Percentiles rank a stretch among this genome's conserved stretches.
Evolutionary conservation across 2,888 invertebrate species (phyloP).

Genomic region (Melipona beecheii): DNA sequence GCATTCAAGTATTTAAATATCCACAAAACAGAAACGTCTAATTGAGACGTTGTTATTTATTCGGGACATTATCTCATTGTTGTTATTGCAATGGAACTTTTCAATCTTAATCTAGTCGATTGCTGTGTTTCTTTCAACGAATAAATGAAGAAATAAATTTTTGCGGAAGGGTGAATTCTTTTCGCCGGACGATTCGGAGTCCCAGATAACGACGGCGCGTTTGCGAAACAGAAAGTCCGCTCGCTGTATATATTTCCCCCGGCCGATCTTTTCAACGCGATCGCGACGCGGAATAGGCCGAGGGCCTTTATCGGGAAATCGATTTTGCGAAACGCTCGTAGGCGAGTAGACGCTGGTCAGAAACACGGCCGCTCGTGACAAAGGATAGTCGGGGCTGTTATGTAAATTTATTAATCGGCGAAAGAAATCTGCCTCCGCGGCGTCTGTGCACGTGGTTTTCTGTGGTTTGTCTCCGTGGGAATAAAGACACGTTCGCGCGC

Average conservation of each 20-base stretch:
- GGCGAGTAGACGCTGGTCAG: slow-evolving; percentile 36
- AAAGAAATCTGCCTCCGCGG: slow-evolving; percentile 24
- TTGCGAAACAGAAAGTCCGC: slow-evolving; percentile 36
- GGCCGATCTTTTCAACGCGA: slow-evolving; percentile 29
- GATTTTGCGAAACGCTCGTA: slow-evolving; percentile 49
- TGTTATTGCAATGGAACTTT: too few relatives aligned
- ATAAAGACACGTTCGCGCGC: too few relatives aligned
- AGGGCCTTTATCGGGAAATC: slow-evolving; percentile 48
- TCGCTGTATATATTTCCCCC: slow-evolving; percentile 23
- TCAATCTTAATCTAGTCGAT: too few relatives aligned
- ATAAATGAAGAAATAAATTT: not conserved
- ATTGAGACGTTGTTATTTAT: too few relatives aligned
- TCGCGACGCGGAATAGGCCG: slow-evolving; percentile 25
- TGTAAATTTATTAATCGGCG: slow-evolving; percentile 40
- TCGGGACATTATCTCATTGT: too few relatives aligned
- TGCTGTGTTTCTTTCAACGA: too few relatives aligned
- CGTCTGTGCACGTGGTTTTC: not conserved
- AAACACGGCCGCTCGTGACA: slow-evolving; percentile 31
- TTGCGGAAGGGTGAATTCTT: slow-evolving; percentile 8
- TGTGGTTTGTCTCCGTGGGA: not conserved
- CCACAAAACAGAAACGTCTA: too few relatives aligned
- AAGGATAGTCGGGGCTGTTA: slow-evolving; percentile 38
- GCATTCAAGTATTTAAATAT: too few relatives aligned
- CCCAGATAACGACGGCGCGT: slow-evolving; percentile 14
- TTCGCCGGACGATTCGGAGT: slow-evolving; percentile 35